A percentile compares a stretch with the other conserved stretches of the same genome.
phyloP scores from a whole-genome alignment of 1,140 invertebrate genomes.

The Anastrepha obliqua region DNA sequence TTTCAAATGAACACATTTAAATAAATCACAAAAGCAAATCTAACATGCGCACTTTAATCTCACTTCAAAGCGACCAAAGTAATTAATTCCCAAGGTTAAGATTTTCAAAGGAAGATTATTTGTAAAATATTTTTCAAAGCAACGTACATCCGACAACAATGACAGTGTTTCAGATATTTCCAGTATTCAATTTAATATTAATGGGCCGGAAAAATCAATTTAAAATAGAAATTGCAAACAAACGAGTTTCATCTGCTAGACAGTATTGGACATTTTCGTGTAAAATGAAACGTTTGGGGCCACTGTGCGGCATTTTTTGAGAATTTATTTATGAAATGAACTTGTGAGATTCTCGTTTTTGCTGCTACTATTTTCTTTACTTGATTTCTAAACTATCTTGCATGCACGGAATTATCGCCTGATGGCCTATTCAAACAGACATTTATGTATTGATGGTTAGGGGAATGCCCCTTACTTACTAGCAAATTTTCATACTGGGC shows the following conservation, averaged over 20 bases:
- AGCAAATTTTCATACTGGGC: too few species aligned
- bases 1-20: neutral
- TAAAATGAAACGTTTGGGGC: too few species aligned
- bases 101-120: neutral
- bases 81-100: conserved; percentile 41
- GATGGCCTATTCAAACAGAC: too few species aligned
- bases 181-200: neutral
- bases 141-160: neutral
- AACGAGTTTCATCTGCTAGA: neutral
- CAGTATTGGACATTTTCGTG: neutral
- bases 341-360: too few species aligned
- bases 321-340: too few species aligned
- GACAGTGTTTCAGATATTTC: neutral
- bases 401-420: too few species aligned
- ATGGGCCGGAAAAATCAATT: neutral
- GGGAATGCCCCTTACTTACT: too few species aligned
- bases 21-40: neutral
- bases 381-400: too few species aligned
- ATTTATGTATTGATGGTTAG: too few species aligned
- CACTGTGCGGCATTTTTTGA: too few species aligned
- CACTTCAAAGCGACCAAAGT: neutral
- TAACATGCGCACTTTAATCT: neutral
- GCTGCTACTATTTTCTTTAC: too few species aligned
- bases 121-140: neutral
- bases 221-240: neutral